Conservation (phyloP, 2,888 invertebrate species). For the Harpagoxenus sublaevis region DNA sequence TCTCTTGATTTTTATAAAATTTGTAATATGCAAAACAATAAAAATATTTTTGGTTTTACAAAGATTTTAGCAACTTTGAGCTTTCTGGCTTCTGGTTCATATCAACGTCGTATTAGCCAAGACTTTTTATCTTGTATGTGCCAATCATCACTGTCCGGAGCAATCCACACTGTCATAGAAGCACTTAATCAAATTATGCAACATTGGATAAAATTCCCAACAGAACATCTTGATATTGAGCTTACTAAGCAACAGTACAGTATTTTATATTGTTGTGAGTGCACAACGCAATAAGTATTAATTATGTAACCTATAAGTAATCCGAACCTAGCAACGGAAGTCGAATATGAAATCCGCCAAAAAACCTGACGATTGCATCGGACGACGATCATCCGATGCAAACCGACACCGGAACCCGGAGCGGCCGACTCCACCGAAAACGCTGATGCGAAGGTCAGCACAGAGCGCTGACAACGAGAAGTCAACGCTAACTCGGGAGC, state of each 20-base stretch:
- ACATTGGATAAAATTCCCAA: neutral
- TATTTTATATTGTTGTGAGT: too few species aligned
- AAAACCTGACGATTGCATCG: too few species aligned
- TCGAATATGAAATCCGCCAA: too few species aligned
- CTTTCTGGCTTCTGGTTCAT: neutral
- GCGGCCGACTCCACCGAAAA: too few species aligned
- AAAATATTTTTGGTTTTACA: neutral
- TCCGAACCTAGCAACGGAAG: too few species aligned
- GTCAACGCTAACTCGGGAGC: too few species aligned
- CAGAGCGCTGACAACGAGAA: too few species aligned
- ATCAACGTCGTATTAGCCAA: neutral
- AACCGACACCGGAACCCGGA: too few species aligned
- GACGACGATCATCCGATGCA: too few species aligned
- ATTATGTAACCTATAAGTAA: too few species aligned
- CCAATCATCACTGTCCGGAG: neutral
- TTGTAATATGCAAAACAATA: neutral
- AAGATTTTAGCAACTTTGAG: neutral
- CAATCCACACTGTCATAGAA: neutral
- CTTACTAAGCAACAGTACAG: neutral
- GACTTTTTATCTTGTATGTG: neutral
- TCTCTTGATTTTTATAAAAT: neutral
- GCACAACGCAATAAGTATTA: too few species aligned
- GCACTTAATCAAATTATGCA: neutral
- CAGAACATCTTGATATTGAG: neutral
- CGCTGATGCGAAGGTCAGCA: too few species aligned